phyloP scores from a whole-genome alignment of 1,140 invertebrate genomes.

The Drosophila ambigua region DNA sequence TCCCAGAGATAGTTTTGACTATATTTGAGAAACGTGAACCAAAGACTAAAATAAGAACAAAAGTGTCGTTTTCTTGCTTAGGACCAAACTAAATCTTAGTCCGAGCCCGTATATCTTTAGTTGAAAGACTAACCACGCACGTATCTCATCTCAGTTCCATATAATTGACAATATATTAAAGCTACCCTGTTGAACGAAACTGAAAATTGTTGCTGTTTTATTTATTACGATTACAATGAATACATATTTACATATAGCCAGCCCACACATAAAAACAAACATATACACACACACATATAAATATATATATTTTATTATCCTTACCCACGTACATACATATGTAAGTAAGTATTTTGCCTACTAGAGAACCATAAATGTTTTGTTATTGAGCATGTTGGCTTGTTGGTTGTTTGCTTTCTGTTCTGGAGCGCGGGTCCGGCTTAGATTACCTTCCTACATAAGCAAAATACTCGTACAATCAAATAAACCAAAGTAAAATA shows the following conservation, averaged over 20 bases:
- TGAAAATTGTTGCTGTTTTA: slow-evolving; percentile 79
- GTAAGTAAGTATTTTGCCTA: slow-evolving; percentile 68
- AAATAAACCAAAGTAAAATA: slow-evolving; percentile 35
- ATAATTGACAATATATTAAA: slow-evolving; percentile 78
- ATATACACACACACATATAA: slow-evolving; percentile 41
- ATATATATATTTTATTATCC: slow-evolving; percentile 46
- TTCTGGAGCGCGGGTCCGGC: slow-evolving; percentile 69
- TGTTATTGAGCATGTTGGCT: slow-evolving; percentile 74
- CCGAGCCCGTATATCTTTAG: slow-evolving; percentile 46
- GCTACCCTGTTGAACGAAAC: slow-evolving; percentile 73
- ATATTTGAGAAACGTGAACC: too few relatives aligned
- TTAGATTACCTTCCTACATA: slow-evolving; percentile 46
- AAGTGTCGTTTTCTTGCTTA: too few relatives aligned
- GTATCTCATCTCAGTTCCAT: slow-evolving; percentile 70
- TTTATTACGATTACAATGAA: slow-evolving; percentile 66
- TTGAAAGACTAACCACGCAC: slow-evolving; percentile 72
- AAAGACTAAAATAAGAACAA: too few relatives aligned
- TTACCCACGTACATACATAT: slow-evolving; percentile 29
- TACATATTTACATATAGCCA: slow-evolving; percentile 20
- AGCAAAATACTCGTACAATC: slow-evolving; percentile 26
- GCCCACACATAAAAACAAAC: slow-evolving; percentile 35
- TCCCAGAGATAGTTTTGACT: too few relatives aligned
- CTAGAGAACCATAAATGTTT: slow-evolving; percentile 66
- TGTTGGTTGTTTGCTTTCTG: slow-evolving; percentile 79
- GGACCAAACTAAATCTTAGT: too few relatives aligned